Base-by-base conservation (phyloP, 2,797 vertebrate genomes). In the Potorous gilbertii region DNA sequence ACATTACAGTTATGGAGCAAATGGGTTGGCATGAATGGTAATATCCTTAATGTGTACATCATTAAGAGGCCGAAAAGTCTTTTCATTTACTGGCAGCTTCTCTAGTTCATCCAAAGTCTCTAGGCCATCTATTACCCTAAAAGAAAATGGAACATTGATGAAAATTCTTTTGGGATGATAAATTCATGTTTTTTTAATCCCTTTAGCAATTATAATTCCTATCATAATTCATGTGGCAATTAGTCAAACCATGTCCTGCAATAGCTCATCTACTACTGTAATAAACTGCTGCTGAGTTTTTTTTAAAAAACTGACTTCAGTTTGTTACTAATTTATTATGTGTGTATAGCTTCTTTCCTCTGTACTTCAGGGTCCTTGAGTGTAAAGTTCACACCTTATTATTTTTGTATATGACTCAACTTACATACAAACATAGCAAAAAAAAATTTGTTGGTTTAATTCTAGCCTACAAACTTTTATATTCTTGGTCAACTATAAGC, bases 51-150 rank as follows among this genome's bases (percentile, higher is more conserved):
- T 99, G 91, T 97, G 99, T 34, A 99, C 99, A 81, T 99, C 99
- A 54, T 99, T 99, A 93, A 99, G 98, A 21, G 99, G 99, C 46
- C 99, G 98, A 94, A 99, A 99, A 0, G 99, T 99, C 98, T 99
- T 99, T 96, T 99, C 99, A 96, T 99, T 99, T 87, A 99, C 99
- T 0, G 99, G 99, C 92, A 99, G 98, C 98, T 99, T 99, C 98
- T 99, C 99, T 98, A 99, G 97, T 95, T 99, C 99, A 98, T 99
- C 99, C 98, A 99, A 98, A 2, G 99, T 99, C 97, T 99, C 99
- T 98, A 99, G 98, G 93, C 99, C 99, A 97, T 99, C 99, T 92
- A 99, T 99, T 66, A 99, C 99, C 97, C 99, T 99, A 96, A 95
- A 97, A 97, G 94, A 95, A 97, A 98, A 96, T 3, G 96, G 66